Percentiles rank a stretch among this genome's conserved stretches.
These are phyloP conservation scores for Montifringilla adamsi DNA, from an alignment of 2,113 vertebrate genomes.

Conservation along the genomic window DNA sequence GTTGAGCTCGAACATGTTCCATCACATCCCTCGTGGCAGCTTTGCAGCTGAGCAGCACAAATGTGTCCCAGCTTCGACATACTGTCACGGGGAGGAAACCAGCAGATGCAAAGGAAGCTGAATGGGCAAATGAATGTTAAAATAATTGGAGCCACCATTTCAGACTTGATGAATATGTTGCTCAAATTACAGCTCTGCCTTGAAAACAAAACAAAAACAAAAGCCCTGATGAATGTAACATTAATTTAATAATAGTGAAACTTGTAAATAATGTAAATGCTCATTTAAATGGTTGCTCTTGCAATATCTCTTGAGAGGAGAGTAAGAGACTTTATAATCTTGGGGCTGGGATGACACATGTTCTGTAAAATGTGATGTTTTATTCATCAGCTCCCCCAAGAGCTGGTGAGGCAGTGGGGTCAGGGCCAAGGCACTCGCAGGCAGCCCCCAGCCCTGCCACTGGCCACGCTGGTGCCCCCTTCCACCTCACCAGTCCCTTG, in stretches of 20 bases:
- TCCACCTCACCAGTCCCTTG: neutral
- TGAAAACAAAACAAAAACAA: constrained; percentile 61
- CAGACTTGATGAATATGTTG: constrained; percentile 60
- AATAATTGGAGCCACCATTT: constrained; percentile 65
- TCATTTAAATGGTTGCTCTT: constrained; percentile 50
- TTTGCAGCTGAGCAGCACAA: neutral
- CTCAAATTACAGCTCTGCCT: constrained; percentile 64
- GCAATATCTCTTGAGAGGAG: constrained; percentile 41
- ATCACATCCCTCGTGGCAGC: neutral
- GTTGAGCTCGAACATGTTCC: fast-evolving
- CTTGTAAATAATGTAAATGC: constrained; percentile 65
- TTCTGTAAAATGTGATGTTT: neutral
- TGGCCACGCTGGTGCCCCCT: fast-evolving
- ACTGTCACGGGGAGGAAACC: neutral
- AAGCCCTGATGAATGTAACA: constrained; percentile 49
- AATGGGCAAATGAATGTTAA: constrained; percentile 64
- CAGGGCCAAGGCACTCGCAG: fast-evolving
- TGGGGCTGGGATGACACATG: constrained; percentile 12
- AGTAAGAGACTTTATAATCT: neutral
- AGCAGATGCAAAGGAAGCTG: constrained; percentile 65
- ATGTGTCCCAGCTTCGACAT: neutral
- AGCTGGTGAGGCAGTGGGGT: neutral
- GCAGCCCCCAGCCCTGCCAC: neutral
- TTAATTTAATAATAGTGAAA: constrained; percentile 67
- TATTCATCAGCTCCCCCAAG: constrained; percentile 16